Base-by-base conservation (phyloP, 2,113 vertebrate genomes). In the Morone chrysops region DNA sequence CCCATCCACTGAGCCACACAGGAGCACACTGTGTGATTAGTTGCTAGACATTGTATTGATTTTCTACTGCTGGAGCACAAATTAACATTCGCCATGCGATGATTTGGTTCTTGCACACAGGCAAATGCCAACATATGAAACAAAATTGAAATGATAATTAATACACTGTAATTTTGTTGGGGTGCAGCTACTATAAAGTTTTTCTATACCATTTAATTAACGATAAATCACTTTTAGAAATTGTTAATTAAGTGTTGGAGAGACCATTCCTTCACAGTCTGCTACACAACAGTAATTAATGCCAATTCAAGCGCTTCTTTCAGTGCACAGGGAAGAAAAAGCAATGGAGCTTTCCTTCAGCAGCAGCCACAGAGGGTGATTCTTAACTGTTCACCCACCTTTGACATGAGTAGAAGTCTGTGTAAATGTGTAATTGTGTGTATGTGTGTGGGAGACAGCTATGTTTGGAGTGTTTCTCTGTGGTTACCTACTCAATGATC, bases 211-310 rank as follows among this genome's bases (percentile, higher is more conserved):
- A 69, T 90, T 87, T 90, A 89, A 91, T 93, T 91, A 93, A 84
- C 68, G 47, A 83, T 79, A 73, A 83, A 93, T 89, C 80, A 92
- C 92, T 72, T 93, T 91, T 84, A 78, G 67, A 61, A 82, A 82
- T 88, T 87, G 89, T 91, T 87, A 89, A 89, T 93, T 86, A 90
- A 84, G 84, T 71, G 78, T 61, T 82, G 78, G 81, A 89, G 70
- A 87, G 80, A 66, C 70, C 62, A 45, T 78, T 80, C 38, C 69
- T 90, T 92, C 90, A 91, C 89, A 90, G 81, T 89, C 86, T 78
- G 85, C 85, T 90, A 87, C 87, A 87, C 80, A 73, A 80, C 84
- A 81, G 88, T 94, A 92, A 92, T 93, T 92, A 92, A 87, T 70
- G 79, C 56, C 80, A 80, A 91, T 88, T 90, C 84, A 81, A 90